A percentile compares a stretch with the other conserved stretches of the same genome.
These are phyloP conservation scores for Brachionus rotundiformis DNA, from an alignment of 1,140 invertebrate species.

Conservation along the genomic window DNA sequence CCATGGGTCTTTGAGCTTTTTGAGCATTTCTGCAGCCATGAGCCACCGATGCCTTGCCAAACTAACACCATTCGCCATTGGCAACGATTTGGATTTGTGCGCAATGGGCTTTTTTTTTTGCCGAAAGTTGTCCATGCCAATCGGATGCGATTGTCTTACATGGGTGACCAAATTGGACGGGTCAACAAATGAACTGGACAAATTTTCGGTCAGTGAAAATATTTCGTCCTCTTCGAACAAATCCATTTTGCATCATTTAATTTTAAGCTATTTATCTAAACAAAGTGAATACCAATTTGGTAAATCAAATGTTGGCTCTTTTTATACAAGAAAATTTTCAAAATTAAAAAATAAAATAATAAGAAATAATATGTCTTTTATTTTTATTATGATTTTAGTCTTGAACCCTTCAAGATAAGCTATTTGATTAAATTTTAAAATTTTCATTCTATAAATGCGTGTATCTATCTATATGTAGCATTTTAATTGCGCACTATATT, in stretches of 20 bases:
- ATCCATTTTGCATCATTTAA: conserved; percentile 15
- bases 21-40: conserved; percentile 56
- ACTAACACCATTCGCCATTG: neutral
- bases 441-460: neutral
- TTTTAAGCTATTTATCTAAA: neutral
- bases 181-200: conserved; percentile 20
- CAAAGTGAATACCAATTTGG: neutral
- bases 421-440: conserved; percentile 1
- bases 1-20: conserved; percentile 63
- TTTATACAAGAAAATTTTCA: neutral
- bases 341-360: neutral
- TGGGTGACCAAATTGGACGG: neutral
- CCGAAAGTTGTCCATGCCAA: conserved; percentile 51
- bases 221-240: conserved; percentile 32
- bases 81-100: neutral
- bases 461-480: neutral
- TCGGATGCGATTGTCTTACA: neutral
- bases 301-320: neutral
- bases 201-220: conserved; percentile 24
- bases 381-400: conserved; percentile 4
- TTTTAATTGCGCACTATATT: neutral
- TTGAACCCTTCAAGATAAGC: neutral
- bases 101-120: neutral
- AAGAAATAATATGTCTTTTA: neutral
- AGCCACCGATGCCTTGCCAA: conserved; percentile 55